Evolutionary conservation across 1,140 invertebrate genomes (phyloP), one percentile per base, ranked within the genome.

Genomic region (Eriosoma lanigerum): DNA sequence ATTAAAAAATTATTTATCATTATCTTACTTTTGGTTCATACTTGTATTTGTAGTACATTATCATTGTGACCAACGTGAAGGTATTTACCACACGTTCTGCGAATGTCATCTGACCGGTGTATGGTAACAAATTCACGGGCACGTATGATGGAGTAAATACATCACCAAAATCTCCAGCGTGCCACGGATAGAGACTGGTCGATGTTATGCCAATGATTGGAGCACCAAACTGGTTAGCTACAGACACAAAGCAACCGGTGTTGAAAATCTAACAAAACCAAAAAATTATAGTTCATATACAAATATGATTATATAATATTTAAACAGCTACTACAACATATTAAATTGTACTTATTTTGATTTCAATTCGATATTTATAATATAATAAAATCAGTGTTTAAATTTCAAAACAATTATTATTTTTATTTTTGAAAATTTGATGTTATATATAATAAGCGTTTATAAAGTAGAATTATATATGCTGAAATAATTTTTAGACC

Each of bases 181-280:
- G 87, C 89, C 89, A 92, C 12, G 90, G 75, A 62, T 78, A 78
- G 15, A 78, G 38, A 13, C 56, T 78, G 38, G 75, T 78, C 86
- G 87, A 90, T 88, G 48, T 87, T 8, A 89, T 81, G 0, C 87
- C 86, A 4, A 93, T 88, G 4, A 90, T 86, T 0, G 91, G 92
- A 13, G 81, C 82, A 26, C 82, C 78, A 32, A 83, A 82, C 17
- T 70, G 82, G 82, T 87, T 83, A 0, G 84, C 85, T 21, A 86
- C 83, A 0, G 82, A 82, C 12, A 82, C 54, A 17, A 82, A 83
- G 4, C 82, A 81, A 46, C 82, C 83, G 13, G 80, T 82, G 44
- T 82, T 81, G 75, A 85, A 85, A 15, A 83, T 81, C 78, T 84
- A 21, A 17, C 6, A 50, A 19, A 70, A 32, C 3, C 10, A n/a